Evolutionary conservation across 64 coral and sea anemone genomes (phyloP).

Genomic region (Dendronephthya gigantea): DNA sequence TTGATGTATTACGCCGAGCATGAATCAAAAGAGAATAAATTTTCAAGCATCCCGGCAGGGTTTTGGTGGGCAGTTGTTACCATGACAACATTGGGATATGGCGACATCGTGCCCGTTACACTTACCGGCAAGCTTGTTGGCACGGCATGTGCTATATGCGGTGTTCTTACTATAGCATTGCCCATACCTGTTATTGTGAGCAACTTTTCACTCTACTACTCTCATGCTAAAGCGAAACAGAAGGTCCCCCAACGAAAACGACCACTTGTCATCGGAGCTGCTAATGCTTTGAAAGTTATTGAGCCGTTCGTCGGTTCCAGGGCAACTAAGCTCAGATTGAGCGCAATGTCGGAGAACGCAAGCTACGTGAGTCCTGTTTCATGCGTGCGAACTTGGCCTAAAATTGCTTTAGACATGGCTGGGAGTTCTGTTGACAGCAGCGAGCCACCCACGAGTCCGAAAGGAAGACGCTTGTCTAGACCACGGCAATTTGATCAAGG

Average conservation of each 20-base stretch:
- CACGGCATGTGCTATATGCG: constrained; percentile 57
- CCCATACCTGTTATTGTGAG: constrained; percentile 84
- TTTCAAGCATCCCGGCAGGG: neutral
- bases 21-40: neutral
- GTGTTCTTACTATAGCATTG: constrained; percentile 71
- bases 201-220: constrained; percentile 81
- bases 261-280: neutral
- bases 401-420: neutral
- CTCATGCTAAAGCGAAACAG: constrained; percentile 81
- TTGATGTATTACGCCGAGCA: neutral
- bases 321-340: neutral
- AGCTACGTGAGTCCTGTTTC: neutral
- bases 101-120: constrained; percentile 52
- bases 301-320: neutral
- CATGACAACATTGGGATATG: constrained; percentile 48
- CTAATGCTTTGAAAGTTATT: neutral
- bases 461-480: neutral
- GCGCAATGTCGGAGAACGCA: neutral
- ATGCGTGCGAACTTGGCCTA: neutral
- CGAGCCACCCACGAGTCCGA: neutral
- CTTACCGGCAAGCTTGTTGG: constrained; percentile 65
- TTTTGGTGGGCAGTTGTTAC: constrained; percentile 7
- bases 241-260: constrained; percentile 56
- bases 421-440: neutral
- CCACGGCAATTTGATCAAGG: neutral